phyloP scores from a whole-genome alignment of 2,888 invertebrate species.

The Quadriops clusia region DNA sequence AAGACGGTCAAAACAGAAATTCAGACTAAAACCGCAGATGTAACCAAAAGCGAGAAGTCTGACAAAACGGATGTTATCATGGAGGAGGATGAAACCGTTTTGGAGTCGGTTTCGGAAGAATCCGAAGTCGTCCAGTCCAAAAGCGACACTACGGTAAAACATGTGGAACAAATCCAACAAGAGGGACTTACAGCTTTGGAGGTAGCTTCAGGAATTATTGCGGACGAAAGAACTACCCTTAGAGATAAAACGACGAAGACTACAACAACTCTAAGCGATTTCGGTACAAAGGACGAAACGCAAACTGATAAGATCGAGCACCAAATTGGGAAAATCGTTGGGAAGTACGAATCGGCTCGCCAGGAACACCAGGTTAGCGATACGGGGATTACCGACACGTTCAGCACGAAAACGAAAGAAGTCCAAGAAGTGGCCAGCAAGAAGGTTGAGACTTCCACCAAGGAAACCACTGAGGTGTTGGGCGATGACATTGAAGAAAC shows the following conservation, averaged over 20 bases:
- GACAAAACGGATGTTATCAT: slow-evolving; percentile 25
- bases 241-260: slow-evolving; percentile 15
- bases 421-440: slow-evolving; percentile 19
- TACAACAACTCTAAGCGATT: slow-evolving; percentile 13
- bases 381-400: slow-evolving; percentile 14
- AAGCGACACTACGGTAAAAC: slow-evolving; percentile 11
- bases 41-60: slow-evolving; percentile 25
- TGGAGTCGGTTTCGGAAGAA: slow-evolving; percentile 20
- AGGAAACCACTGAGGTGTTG: slow-evolving; percentile 18
- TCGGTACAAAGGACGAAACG: slow-evolving; percentile 9
- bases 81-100: slow-evolving; percentile 27
- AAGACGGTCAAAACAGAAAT: slow-evolving; percentile 26
- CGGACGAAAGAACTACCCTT: slow-evolving; percentile 8
- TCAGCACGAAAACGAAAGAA: slow-evolving; percentile 12
- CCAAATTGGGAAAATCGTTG: slow-evolving; percentile 14
- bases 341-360: slow-evolving; percentile 16
- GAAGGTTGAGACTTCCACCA: too few relatives aligned
- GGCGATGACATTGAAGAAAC: slow-evolving; percentile 22
- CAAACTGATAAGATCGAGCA: slow-evolving; percentile 12
- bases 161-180: slow-evolving; percentile 14
- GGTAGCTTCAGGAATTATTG: slow-evolving; percentile 10
- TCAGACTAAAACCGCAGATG: slow-evolving; percentile 23
- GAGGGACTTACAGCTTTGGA: slow-evolving; percentile 12
- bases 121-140: slow-evolving; percentile 16
- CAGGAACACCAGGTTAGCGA: slow-evolving; percentile 15